Conservation (phyloP, 2,797 vertebrate genomes). For the Falco novaeseelandiae region DNA sequence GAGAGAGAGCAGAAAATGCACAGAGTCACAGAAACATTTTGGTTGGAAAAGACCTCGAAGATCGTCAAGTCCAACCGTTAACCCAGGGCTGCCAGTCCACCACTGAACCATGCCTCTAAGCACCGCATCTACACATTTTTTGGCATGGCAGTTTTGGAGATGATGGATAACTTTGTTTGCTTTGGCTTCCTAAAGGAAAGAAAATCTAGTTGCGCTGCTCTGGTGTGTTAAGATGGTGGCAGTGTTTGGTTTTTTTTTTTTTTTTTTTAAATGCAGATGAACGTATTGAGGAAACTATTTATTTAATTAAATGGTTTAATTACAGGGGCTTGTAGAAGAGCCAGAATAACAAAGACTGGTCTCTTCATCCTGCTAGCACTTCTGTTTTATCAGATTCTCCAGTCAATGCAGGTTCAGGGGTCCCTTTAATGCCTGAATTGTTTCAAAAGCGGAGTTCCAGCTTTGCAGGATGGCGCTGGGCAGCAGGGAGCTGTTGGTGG, state of each 20-base stretch:
- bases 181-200: neutral
- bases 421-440: neutral
- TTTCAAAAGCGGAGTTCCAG: neutral
- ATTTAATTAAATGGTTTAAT: neutral
- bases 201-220: neutral
- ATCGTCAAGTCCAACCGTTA: no score
- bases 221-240: neutral
- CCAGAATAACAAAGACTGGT: neutral
- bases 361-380: neutral
- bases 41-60: no score
- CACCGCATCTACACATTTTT: no score
- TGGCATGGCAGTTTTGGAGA: neutral
- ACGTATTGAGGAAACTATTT: neutral
- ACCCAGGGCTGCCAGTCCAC: no score
- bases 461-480: neutral
- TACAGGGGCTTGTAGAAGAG: neutral
- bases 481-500: neutral
- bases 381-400: neutral
- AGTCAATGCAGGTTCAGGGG: accelerated
- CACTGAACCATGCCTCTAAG: no score
- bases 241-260: neutral
- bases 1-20: neutral
- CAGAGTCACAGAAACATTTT: no score
- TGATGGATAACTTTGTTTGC: neutral
- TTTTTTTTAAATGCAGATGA: neutral